Percentiles rank a stretch among this genome's conserved stretches.
Conservation (phyloP, 2,797 vertebrate genomes). For the Tiaroga cobitis region DNA sequence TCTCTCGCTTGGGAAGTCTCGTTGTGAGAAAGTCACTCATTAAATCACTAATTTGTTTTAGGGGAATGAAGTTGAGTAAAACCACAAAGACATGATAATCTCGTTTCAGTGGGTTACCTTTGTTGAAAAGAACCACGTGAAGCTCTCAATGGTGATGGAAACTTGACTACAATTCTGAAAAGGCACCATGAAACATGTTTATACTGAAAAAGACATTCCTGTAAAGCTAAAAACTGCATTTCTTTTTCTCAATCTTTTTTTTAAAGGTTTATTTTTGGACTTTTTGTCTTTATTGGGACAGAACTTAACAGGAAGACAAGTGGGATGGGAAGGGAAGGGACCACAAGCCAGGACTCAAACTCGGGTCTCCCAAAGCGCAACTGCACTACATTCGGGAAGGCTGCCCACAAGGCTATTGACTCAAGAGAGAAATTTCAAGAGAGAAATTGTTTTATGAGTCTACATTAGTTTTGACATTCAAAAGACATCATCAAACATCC, state of each 20-base stretch:
- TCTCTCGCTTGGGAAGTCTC: neutral
- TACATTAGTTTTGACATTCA: neutral
- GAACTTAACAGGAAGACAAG: neutral
- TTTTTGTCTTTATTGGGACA: neutral
- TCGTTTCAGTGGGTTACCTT: neutral
- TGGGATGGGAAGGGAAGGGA: neutral
- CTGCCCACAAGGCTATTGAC: neutral
- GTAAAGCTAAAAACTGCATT: conserved; percentile 62
- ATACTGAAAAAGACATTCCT: neutral
- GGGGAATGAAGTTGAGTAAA: neutral
- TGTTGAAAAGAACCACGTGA: neutral
- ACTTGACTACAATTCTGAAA: conserved; percentile 3
- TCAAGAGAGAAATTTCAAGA: too few relatives aligned
- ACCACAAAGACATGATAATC: neutral
- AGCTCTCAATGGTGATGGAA: neutral
- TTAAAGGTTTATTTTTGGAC: neutral
- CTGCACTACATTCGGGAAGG: neutral
- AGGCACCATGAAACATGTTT: neutral
- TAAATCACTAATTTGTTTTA: conserved; percentile 6
- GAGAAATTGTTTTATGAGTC: conserved; percentile 27
- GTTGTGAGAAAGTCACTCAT: neutral
- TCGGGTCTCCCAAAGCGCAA: neutral
- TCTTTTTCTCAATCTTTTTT: neutral
- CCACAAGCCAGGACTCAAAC: neutral
- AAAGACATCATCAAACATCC: neutral